Percentiles rank a stretch among this genome's conserved stretches.
These are phyloP conservation scores for Pogonomyrmex californicus DNA, from an alignment of 1,140 invertebrate species.

Conservation along the genomic window DNA sequence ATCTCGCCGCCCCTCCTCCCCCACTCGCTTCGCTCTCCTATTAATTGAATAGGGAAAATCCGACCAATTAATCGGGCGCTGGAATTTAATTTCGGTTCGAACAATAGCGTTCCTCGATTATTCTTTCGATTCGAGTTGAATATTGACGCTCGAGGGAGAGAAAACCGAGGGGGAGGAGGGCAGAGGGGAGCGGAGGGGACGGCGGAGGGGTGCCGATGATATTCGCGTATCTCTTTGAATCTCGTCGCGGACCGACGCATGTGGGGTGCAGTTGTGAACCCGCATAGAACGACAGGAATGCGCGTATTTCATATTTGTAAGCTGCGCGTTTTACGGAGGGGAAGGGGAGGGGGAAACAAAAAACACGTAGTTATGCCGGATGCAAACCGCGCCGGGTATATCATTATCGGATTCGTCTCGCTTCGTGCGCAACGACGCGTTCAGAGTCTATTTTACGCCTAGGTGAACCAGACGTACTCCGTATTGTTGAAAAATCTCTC, in stretches of 20 bases:
- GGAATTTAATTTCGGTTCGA: slow-evolving; percentile 54
- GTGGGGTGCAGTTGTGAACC: background rate
- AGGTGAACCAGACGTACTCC: background rate
- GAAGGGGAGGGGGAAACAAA: no score
- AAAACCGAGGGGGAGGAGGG: no score
- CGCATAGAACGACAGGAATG: slow-evolving; percentile 14
- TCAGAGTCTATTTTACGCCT: slow-evolving; percentile 23
- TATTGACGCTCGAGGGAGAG: background rate
- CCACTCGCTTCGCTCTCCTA: slow-evolving; percentile 13
- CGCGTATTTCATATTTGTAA: slow-evolving; percentile 6
- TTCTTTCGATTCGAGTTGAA: slow-evolving; percentile 39
- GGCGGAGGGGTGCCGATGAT: slow-evolving; percentile 6
- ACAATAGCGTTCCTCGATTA: slow-evolving; percentile 49
- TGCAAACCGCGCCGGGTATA: slow-evolving; percentile 9
- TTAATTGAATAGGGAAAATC: slow-evolving; percentile 55
- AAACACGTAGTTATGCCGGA: background rate
- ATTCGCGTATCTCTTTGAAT: slow-evolving; percentile 28
- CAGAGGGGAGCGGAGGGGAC: background rate
- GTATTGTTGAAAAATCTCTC: background rate
- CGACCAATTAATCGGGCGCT: slow-evolving; percentile 48
- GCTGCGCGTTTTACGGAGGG: background rate
- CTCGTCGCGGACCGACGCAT: slow-evolving; percentile 11
- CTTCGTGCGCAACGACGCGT: slow-evolving; percentile 5
- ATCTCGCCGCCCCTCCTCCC: background rate
- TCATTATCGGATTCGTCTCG: slow-evolving; percentile 39